These are phyloP conservation scores for Oryzias curvinotus DNA, from an alignment of 2,113 vertebrate genomes.

Conservation along the genomic window DNA sequence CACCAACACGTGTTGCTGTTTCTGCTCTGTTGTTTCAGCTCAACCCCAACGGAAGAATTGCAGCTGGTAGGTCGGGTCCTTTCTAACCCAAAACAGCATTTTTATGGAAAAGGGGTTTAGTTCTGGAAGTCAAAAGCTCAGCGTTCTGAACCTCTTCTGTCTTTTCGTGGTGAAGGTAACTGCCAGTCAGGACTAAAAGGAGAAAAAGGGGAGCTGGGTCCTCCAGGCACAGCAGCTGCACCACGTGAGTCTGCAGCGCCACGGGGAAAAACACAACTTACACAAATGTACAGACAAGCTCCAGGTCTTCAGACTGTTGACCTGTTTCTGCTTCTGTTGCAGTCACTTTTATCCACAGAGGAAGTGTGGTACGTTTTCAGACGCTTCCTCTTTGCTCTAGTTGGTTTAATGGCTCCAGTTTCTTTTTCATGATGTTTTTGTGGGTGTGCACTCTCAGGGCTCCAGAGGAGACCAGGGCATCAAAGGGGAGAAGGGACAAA, in stretches of 20 bases:
- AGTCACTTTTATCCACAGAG: conserved; percentile 41
- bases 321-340: not conserved
- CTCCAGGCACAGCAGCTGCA: conserved; percentile 82
- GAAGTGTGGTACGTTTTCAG: conserved; percentile 55
- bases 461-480: conserved; percentile 74
- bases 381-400: not conserved
- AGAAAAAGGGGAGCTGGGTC: conserved; percentile 88
- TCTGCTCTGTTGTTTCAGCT: conserved; percentile 51
- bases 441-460: conserved; percentile 65
- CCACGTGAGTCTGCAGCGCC: conserved; percentile 71
- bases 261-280: not conserved
- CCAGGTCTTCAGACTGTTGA: not conserved
- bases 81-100: too few relatives aligned
- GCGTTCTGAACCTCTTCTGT: too few relatives aligned
- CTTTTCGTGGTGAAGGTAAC: conserved; percentile 45
- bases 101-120: too few relatives aligned
- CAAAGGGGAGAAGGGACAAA: conserved; percentile 83
- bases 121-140: too few relatives aligned
- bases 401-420: not conserved
- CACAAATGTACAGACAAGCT: rapidly evolving
- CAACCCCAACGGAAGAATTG: conserved; percentile 45
- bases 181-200: conserved; percentile 80
- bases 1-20: conserved; percentile 4
- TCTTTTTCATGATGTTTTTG: not conserved
- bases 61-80: conserved; percentile 35